Evolutionary conservation across 2,888 invertebrate genomes (phyloP).

Genomic region (Pristionchus japonicus): DNA sequence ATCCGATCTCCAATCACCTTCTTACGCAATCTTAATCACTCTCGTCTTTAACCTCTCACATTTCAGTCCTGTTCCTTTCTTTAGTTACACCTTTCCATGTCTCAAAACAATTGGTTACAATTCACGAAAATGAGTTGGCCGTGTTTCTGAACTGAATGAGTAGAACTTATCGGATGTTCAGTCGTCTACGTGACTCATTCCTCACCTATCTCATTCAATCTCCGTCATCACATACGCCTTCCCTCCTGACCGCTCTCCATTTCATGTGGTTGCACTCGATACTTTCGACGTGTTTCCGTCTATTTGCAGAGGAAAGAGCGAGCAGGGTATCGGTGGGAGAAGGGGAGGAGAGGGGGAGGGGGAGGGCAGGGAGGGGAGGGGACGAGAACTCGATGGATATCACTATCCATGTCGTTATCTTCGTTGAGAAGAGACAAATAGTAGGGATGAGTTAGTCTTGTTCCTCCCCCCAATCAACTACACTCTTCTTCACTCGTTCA

Average conservation of each 20-base stretch:
- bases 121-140: too few species aligned
- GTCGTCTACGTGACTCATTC: too few species aligned
- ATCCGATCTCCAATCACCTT: background rate
- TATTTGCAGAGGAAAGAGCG: conserved; percentile 17
- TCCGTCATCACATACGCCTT: too few species aligned
- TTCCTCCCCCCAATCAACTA: background rate
- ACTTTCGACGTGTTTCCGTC: conserved; percentile 27
- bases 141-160: too few species aligned
- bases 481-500: background rate
- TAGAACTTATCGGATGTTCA: too few species aligned
- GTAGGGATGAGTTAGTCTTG: background rate
- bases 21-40: background rate
- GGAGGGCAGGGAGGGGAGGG: background rate
- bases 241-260: background rate
- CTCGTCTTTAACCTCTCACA: background rate
- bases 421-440: background rate
- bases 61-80: background rate
- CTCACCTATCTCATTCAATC: background rate
- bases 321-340: background rate
- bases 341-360: background rate
- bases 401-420: background rate
- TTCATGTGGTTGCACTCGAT: conserved; percentile 6
- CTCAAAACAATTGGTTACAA: background rate
- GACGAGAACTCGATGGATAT: background rate
- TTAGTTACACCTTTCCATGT: background rate